Base-by-base conservation (phyloP, 2,797 vertebrate genomes). In the Siniperca undulata region DNA sequence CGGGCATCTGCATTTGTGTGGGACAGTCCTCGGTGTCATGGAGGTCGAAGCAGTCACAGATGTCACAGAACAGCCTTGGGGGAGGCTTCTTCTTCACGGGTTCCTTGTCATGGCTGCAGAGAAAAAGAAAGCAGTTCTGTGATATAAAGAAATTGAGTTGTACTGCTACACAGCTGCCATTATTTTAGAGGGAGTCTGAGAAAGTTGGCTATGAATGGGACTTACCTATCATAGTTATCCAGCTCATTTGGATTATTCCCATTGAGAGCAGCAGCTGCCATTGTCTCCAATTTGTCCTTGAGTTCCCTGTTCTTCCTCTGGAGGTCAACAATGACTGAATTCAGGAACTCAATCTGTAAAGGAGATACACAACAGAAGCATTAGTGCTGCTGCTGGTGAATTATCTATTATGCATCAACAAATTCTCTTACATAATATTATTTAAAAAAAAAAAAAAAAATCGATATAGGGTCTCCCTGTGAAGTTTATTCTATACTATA, bases 1-100 rank as follows among this genome's bases (percentile, higher is more conserved):
- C 98, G 0, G 96, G 94, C 86, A 95, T 92, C 96, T 99, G 99
- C 3, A 94, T 94, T 91, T 99, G 98, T 0, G 97, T 99, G 3
- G 98, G 99, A 80, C 99, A 99, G 90, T 99, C 98, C 91, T 99
- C 99, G 0, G 98, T 99, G 91, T 99, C 98, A 0, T 99, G 99
- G 61, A 97, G 97, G 69, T 99, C 98, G 2, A 99, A 99, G 94
- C 97, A 97, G 94, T 99, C 99, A 7, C 99, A 99, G 86, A 99
- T 99, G 92, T 99, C 99, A 7, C 99, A 99, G 96, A 99, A 99
- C 46, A 98, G 95, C 44, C 98, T 97, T 0, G 98, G 98, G 2
- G 96, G 96, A 8, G 64, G 87, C 70, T 98, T 98, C 95, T 98
- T 99, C 94, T 97, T 99, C 16, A 91, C 81, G 14, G 95, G 93